A percentile compares a stretch with the other conserved stretches of the same genome.
These are phyloP conservation scores for Anguilla megastoma DNA, from an alignment of 2,797 vertebrate species.

Conservation along the genomic window DNA sequence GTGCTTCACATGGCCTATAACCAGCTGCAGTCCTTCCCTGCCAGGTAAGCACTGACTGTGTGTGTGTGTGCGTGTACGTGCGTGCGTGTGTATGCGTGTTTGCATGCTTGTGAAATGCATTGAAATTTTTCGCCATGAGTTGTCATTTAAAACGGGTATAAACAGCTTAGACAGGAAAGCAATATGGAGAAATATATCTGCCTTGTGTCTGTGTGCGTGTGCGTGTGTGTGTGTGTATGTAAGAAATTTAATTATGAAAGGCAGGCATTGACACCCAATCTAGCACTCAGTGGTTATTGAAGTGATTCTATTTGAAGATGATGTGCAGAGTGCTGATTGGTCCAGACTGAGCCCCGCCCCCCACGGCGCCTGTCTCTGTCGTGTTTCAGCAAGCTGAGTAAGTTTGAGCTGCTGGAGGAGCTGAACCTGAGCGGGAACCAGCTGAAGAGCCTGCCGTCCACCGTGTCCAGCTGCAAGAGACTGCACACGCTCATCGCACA, in stretches of 20 bases:
- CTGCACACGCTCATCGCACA: constrained; percentile 91
- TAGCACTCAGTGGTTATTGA: background rate
- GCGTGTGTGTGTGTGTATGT: no score
- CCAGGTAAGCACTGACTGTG: constrained; percentile 68
- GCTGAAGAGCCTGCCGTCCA: constrained; percentile 92
- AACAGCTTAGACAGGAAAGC: no score
- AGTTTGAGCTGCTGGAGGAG: constrained; percentile 91
- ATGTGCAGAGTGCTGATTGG: background rate
- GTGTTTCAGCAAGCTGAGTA: constrained; percentile 86
- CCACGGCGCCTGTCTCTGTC: background rate
- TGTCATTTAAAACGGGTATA: no score
- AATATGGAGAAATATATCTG: no score
- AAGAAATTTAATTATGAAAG: no score
- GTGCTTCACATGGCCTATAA: constrained; percentile 93
- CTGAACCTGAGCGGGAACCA: constrained; percentile 94
- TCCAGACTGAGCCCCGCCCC: background rate
- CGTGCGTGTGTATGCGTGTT: no score
- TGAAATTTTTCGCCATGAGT: no score
- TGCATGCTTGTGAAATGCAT: no score
- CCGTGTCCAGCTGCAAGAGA: constrained; percentile 89
- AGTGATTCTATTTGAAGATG: background rate
- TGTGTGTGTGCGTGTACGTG: background rate
- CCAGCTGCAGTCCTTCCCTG: constrained; percentile 88
- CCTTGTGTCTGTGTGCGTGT: no score
- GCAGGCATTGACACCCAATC: background rate